These are phyloP conservation scores for Oenanthe melanoleuca DNA, from an alignment of 2,113 vertebrate species.

Conservation along the genomic window DNA sequence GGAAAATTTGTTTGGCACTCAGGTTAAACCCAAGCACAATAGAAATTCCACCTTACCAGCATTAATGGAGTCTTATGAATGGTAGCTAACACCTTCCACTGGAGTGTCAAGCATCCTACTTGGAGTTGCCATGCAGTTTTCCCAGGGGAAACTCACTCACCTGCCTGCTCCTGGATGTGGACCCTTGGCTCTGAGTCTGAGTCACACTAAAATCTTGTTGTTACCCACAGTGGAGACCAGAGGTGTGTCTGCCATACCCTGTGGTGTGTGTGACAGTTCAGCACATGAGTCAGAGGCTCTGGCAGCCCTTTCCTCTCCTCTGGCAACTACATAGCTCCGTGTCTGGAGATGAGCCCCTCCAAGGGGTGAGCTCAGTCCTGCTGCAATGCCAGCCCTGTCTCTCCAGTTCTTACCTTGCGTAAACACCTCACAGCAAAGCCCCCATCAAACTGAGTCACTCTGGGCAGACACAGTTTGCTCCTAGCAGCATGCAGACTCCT, in stretches of 20 bases:
- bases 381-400: background rate
- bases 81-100: background rate
- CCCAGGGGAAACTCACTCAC: background rate
- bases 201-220: background rate
- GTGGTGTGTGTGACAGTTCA: background rate
- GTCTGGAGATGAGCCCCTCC: background rate
- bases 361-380: background rate
- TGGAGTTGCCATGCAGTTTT: background rate
- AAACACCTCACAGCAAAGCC: background rate
- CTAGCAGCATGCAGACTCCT: background rate
- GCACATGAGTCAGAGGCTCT: background rate
- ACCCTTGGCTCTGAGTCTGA: background rate
- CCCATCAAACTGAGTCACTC: background rate
- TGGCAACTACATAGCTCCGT: rapidly evolving
- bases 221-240: background rate
- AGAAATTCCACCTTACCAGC: background rate
- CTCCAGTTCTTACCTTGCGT: background rate
- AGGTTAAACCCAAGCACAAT: background rate
- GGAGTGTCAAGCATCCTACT: background rate
- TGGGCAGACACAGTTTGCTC: background rate
- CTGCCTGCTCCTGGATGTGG: background rate
- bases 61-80: rapidly evolving
- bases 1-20: background rate
- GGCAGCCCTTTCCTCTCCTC: background rate
- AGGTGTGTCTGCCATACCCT: no score